Evolutionary conservation across 2,888 invertebrate genomes (phyloP), one percentile per base, ranked within the genome.

Genomic region (Neuroscelio doddi): DNA sequence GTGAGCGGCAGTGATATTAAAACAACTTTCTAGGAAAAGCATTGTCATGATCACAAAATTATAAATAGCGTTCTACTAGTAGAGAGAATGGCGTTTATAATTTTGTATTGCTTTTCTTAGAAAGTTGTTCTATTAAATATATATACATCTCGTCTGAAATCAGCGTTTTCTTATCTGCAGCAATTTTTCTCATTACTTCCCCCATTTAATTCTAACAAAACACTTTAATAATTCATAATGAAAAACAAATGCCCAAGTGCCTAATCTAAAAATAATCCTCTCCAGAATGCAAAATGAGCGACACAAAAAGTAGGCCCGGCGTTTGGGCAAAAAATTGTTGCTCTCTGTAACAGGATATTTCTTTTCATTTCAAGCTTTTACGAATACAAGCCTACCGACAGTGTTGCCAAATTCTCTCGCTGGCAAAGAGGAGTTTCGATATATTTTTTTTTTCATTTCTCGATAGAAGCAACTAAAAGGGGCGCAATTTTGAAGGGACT

Each of bases 1-100:
- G 3, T 3, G 21, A 21, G 2, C 21, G 21, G 21, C 5, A 2
- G 21, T 5, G 21, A 5, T 3, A 5, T 3, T 21, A 21, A 3
- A 3, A 21, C 5, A 21, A 30, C 30, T 30, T 30, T 30, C 30
- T 30, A 9, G 30, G 30, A 30, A 10, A 36, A 36, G 36, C 36
- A 36, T 36, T 36, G 36, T 36, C 36, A 36, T 15, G 12, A 36
- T 10, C 36, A 14, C 36, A 14, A 36, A 36, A 36, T 36, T 14
- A 15, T 15, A 12, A 36, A 14, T 14, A 21, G 21, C 21, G 5
- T 5, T 21, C 21, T 5, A 5, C 21, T 21, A 5, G 2, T 3
- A 7, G 36, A 36, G 36, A 30, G 30, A 10, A 10, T 9, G 30
- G 4, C 30, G 30, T 3, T 30, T 30, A 10, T 36, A 10, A 10